Percentiles rank a stretch among this genome's conserved stretches.
Evolutionary conservation across 2,113 vertebrate species (phyloP).

Genomic region (Loxodonta africana): DNA sequence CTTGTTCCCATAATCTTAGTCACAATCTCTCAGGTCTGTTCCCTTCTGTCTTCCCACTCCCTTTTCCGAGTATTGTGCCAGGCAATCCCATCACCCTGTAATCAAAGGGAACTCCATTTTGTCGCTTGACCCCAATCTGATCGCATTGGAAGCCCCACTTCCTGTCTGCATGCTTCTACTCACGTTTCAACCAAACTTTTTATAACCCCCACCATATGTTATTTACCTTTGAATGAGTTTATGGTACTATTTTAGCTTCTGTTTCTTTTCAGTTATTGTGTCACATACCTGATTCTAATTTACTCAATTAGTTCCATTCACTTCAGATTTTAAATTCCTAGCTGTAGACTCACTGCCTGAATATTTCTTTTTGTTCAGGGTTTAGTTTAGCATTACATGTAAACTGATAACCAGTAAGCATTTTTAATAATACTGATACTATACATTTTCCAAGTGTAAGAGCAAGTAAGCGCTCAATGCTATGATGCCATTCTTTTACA

Average conservation of each 20-base stretch:
- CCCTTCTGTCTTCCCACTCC: too few species aligned
- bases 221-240: not conserved
- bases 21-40: not conserved
- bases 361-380: not conserved
- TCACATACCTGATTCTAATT: not conserved
- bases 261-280: conserved; percentile 19
- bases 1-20: not conserved
- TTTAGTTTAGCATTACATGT: not conserved
- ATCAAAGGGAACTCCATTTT: not conserved
- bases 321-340: conserved; percentile 11
- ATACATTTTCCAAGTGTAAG: not conserved
- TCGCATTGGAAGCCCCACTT: not conserved
- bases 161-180: not conserved
- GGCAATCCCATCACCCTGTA: not conserved
- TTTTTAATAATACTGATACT: conserved; percentile 14
- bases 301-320: not conserved
- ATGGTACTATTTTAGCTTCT: not conserved
- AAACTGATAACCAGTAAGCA: not conserved
- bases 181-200: not conserved
- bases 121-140: not conserved
- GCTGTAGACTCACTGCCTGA: not conserved
- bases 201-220: not conserved
- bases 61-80: not conserved
- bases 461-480: not conserved
- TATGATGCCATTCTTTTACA: conserved; percentile 31